These are phyloP conservation scores for Aplocera efformata DNA, from an alignment of 2,888 invertebrate genomes.

Conservation along the genomic window DNA sequence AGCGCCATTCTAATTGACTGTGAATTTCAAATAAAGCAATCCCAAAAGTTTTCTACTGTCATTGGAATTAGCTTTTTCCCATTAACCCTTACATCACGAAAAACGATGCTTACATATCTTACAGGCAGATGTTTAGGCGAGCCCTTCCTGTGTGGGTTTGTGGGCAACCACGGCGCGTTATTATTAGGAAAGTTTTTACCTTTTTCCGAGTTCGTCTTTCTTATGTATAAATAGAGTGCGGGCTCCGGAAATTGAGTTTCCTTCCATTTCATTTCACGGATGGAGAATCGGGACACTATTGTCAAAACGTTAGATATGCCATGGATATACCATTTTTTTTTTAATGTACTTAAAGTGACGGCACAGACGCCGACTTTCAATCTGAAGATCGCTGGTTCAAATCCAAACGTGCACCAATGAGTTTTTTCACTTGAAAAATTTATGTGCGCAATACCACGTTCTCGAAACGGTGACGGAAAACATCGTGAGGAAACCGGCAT, in stretches of 20 bases:
- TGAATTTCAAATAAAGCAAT: constrained; percentile 4
- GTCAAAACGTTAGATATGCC: constrained; percentile 34
- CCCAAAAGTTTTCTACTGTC: constrained; percentile 14
- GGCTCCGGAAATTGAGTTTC: constrained; percentile 58
- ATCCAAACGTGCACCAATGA: too few relatives aligned
- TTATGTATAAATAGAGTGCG: constrained; percentile 39
- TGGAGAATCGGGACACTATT: constrained; percentile 36
- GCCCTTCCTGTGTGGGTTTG: constrained; percentile 32
- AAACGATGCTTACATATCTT: constrained; percentile 51
- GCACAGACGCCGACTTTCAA: too few relatives aligned
- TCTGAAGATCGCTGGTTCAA: too few relatives aligned
- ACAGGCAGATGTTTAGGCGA: constrained; percentile 39
- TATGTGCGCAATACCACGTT: too few relatives aligned
- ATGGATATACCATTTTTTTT: too few relatives aligned
- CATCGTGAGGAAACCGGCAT: too few relatives aligned
- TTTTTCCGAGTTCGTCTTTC: constrained; percentile 34
- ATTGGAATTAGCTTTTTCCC: constrained; percentile 33
- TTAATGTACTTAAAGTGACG: too few relatives aligned
- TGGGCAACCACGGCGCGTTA: constrained; percentile 30
- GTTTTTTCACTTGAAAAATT: too few relatives aligned
- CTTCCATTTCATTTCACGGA: constrained; percentile 55
- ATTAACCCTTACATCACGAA: constrained; percentile 26
- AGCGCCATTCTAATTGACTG: constrained; percentile 5
- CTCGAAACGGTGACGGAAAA: too few relatives aligned
- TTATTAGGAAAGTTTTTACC: constrained; percentile 56